Conservation (phyloP, 1,140 invertebrate species). For the Ostrea edulis region DNA sequence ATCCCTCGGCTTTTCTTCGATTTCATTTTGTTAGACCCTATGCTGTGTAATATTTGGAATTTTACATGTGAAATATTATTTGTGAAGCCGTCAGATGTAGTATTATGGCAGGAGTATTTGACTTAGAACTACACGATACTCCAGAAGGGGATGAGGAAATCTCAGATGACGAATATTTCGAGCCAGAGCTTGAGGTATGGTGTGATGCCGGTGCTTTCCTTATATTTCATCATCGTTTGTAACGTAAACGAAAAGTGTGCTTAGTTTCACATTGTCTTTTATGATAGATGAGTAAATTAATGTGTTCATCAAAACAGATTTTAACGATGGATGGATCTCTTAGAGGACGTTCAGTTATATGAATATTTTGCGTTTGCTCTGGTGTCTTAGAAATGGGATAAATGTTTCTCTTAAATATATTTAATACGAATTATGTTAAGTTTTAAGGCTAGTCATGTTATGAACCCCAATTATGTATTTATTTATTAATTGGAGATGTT, state of each 20-base stretch:
- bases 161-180: constrained; percentile 77
- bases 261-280: constrained; percentile 9
- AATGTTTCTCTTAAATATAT: too few relatives aligned
- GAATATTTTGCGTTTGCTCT: too few relatives aligned
- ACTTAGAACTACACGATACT: constrained; percentile 90
- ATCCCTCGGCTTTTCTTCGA: constrained; percentile 55
- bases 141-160: constrained; percentile 86
- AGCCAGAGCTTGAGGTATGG: constrained; percentile 63
- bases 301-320: too few relatives aligned
- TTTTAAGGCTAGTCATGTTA: too few relatives aligned
- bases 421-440: too few relatives aligned
- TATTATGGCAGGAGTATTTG: constrained; percentile 85
- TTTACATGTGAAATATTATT: constrained; percentile 19
- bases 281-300: too few relatives aligned
- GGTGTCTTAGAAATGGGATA: too few relatives aligned
- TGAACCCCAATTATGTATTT: too few relatives aligned
- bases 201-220: constrained; percentile 27
- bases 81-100: constrained; percentile 46
- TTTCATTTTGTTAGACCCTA: not conserved
- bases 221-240: constrained; percentile 42
- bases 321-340: too few relatives aligned
- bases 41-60: constrained; percentile 34
- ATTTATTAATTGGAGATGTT: too few relatives aligned
- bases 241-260: not conserved
- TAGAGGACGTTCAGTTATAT: too few relatives aligned